A percentile compares a stretch with the other conserved stretches of the same genome.
Conservation (phyloP, 2,113 vertebrate genomes). For the Stigmatopora nigra region DNA sequence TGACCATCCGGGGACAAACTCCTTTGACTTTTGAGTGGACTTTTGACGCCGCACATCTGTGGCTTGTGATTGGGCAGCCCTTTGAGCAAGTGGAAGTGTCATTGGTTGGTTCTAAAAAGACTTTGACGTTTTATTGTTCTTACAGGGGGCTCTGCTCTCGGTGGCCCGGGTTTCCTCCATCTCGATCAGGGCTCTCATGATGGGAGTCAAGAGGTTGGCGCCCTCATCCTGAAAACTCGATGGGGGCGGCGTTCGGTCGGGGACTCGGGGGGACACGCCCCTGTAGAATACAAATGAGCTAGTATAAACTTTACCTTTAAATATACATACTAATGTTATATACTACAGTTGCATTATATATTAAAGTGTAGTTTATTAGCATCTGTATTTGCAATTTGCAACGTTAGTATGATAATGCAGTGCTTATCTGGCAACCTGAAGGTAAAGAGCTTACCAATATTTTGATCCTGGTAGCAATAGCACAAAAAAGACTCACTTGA, state of each 20-base stretch:
- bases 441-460: no score
- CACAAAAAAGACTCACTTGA: constrained; percentile 24
- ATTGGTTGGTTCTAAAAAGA: neutral
- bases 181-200: constrained; percentile 85
- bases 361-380: no score
- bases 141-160: constrained; percentile 75
- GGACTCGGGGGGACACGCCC: constrained; percentile 44
- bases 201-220: constrained; percentile 65
- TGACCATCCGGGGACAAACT: constrained; percentile 72
- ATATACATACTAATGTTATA: no score
- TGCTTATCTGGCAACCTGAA: no score
- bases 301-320: no score
- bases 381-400: no score
- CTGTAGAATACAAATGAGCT: constrained; percentile 27
- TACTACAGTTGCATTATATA: no score
- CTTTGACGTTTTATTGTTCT: constrained; percentile 13
- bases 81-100: constrained; percentile 29
- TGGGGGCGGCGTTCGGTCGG: constrained; percentile 10
- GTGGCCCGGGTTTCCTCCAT: constrained; percentile 80
- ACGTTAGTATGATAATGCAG: no score
- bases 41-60: constrained; percentile 70
- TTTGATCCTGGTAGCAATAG: no score
- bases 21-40: constrained; percentile 70
- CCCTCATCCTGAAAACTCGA: constrained; percentile 25
- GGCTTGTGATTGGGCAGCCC: constrained; percentile 68